Base-by-base conservation (phyloP, 2,888 invertebrate species). In the Microctonus brassicae region DNA sequence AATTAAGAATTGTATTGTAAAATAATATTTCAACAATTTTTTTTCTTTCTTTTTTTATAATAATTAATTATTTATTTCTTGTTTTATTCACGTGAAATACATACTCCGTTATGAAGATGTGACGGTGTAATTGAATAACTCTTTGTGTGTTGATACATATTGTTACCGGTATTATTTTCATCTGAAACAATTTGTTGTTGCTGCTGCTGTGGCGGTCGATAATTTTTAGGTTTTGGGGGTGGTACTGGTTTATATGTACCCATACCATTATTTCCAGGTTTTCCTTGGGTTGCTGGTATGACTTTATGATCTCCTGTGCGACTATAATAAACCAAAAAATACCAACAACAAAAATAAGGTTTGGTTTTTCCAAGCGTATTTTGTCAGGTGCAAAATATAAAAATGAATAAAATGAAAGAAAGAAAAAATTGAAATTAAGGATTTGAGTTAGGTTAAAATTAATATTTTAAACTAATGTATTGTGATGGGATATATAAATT, bases 151-250 rank as follows among this genome's bases (percentile, higher is more conserved):
- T 89, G 89, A 75, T 89, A 89, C 69, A 84, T 73, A 72, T 82
- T 85, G n/a, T 76, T 80, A 2, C 82, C 76, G 24, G 82, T 85
- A 73, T 88, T 88, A 55, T 78, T 82, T 17, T 78, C 82, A 39
- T 84, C 84, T 22, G 84, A 81, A 68, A 84, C 84, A 13, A 79
- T 76, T 26, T 84, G 53, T 24, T 88, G 88, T 70, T 90, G n/a
- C n/a, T n/a, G n/a, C n/a, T n/a, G 89, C 70, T 90, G 89, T 0
- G 94, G 93, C 42, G 96, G 95, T 55, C 95, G 92, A 87, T 96
- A 97, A 88, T 96, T 96, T 85, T 96, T 96, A 58, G 97, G 97
- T 84, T 97, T 97, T 9, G 97, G 97, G 33, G 97, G 97, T 52
- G 97, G 97, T 68, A 97, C 93, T 0, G 97, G 97, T 87, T 96